Conservation (phyloP, 1,140 invertebrate genomes). For the Leguminivora glycinivorella region DNA sequence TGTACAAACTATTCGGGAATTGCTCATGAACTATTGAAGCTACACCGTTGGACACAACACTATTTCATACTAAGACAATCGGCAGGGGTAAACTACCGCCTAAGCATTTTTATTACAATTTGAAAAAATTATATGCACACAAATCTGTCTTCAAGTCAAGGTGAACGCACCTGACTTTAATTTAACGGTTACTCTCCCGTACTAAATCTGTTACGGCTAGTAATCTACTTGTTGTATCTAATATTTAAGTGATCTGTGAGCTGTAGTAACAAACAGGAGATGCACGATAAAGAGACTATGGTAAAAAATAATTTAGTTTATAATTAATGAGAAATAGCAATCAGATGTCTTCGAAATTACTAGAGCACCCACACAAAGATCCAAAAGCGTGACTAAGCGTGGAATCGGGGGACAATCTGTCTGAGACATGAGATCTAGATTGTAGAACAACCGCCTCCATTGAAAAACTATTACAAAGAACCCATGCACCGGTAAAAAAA, state of each 20-base stretch:
- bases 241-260: neutral
- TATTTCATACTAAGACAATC: no score
- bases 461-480: conserved; percentile 74
- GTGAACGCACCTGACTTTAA: no score
- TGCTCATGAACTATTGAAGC: no score
- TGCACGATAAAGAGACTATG: conserved; percentile 39
- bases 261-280: conserved; percentile 12
- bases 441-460: conserved; percentile 66
- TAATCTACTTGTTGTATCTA: neutral
- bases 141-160: no score
- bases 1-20: no score
- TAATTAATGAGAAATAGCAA: conserved; percentile 68
- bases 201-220: no score
- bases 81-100: no score
- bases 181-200: no score
- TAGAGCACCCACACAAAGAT: conserved; percentile 64
- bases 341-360: conserved; percentile 64
- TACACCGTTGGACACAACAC: no score
- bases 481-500: conserved; percentile 61
- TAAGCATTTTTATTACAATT: no score
- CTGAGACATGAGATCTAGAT: conserved; percentile 70
- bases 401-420: conserved; percentile 69
- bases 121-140: no score
- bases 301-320: conserved; percentile 55
- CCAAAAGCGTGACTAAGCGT: conserved; percentile 65